phyloP scores from a whole-genome alignment of 2,797 vertebrate genomes.

The Anomalospiza imberbis region DNA sequence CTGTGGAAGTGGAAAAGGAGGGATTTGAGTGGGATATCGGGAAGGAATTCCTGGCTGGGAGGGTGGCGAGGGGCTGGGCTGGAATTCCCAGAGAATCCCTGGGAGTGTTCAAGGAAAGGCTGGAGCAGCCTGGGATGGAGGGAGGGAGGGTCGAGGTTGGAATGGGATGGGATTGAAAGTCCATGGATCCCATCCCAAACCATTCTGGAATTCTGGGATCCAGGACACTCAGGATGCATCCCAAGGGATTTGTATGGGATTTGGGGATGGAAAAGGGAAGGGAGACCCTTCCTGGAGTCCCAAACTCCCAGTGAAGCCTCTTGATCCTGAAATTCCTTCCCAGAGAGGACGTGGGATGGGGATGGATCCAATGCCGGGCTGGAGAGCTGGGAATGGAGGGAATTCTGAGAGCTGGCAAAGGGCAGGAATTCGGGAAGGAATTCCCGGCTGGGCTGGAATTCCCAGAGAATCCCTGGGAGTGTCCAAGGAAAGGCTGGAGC shows the following conservation, averaged over 20 bases:
- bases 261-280: not conserved
- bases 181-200: not conserved
- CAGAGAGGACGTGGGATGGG: too few relatives aligned
- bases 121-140: too few relatives aligned
- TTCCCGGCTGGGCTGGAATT: not conserved
- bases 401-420: not conserved
- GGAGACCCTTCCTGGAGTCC: not conserved
- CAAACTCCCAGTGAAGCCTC: fast-evolving
- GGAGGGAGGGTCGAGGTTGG: too few relatives aligned
- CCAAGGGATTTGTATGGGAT: not conserved
- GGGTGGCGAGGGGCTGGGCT: too few relatives aligned
- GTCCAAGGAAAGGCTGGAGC: not conserved
- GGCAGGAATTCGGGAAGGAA: too few relatives aligned
- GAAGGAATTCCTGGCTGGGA: too few relatives aligned
- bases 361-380: too few relatives aligned
- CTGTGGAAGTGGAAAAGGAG: too few relatives aligned
- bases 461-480: not conserved
- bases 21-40: too few relatives aligned
- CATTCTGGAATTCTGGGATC: not conserved
- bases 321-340: not conserved
- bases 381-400: not conserved
- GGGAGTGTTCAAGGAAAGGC: too few relatives aligned
- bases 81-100: too few relatives aligned
- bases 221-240: not conserved
- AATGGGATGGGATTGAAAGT: too few relatives aligned